phyloP scores from a whole-genome alignment of 2,113 vertebrate species.

The Otocyon megalotis region DNA sequence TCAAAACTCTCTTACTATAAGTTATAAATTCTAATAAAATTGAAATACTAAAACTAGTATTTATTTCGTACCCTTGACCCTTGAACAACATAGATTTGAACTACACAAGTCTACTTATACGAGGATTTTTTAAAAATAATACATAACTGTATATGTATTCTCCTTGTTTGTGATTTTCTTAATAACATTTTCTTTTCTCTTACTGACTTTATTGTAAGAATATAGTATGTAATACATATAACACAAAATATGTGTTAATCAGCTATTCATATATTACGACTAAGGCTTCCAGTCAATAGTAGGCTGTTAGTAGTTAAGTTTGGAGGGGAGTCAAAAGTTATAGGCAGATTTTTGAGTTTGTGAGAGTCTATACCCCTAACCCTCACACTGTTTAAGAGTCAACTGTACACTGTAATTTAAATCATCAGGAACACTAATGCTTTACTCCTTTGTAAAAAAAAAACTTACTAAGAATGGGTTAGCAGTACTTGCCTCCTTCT shows the following conservation, averaged over 20 bases:
- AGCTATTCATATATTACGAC: neutral
- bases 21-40: conserved; percentile 25
- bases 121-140: neutral
- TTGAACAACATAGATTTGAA: neutral
- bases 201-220: neutral
- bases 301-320: neutral
- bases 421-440: neutral
- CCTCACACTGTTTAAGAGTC: neutral
- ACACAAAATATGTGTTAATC: neutral
- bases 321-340: neutral
- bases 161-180: neutral
- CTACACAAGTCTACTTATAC: neutral
- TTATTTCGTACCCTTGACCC: neutral
- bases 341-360: neutral
- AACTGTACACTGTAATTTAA: neutral
- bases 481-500: neutral
- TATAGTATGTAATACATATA: neutral
- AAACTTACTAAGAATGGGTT: neutral
- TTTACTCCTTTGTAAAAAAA: neutral
- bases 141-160: neutral
- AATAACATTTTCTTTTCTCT: neutral
- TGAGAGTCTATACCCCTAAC: neutral
- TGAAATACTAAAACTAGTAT: neutral
- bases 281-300: neutral
- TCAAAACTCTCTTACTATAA: neutral